Evolutionary conservation across 2,797 vertebrate species (phyloP).

Genomic region (Phrynocephalus vlangalii): DNA sequence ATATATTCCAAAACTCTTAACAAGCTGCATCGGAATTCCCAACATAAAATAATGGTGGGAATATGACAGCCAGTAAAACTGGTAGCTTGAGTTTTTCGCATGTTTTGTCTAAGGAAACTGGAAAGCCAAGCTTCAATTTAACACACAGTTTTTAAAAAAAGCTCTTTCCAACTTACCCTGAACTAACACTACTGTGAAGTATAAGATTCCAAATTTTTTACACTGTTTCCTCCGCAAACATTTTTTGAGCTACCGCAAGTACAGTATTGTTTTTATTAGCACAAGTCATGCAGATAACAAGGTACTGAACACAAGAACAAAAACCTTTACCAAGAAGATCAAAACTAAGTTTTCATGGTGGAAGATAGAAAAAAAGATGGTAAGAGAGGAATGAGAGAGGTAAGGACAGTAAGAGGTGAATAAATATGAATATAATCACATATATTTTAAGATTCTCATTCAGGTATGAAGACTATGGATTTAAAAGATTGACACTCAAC

Average conservation of each 20-base stretch:
- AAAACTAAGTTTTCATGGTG: neutral
- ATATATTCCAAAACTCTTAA: slow-evolving; percentile 7
- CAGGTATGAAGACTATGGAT: neutral
- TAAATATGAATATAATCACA: neutral
- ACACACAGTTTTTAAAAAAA: neutral
- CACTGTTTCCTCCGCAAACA: neutral
- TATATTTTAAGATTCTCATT: neutral
- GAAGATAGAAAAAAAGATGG: neutral
- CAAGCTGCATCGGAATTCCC: neutral
- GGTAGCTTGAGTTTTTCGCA: neutral
- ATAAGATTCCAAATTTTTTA: slow-evolving; percentile 41
- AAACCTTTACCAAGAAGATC: neutral
- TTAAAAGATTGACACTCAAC: neutral
- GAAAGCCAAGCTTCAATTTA: neutral
- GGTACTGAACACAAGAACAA: neutral
- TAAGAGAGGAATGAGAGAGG: neutral
- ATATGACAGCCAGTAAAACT: neutral
- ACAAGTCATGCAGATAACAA: neutral
- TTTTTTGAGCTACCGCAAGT: neutral
- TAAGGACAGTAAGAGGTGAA: neutral
- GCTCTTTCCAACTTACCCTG: neutral
- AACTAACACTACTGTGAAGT: slow-evolving; percentile 25
- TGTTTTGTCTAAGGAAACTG: neutral
- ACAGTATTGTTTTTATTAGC: neutral
- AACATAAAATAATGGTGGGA: neutral